Evolutionary conservation across 2,797 vertebrate genomes (phyloP).

Genomic region (Geotrypetes seraphini): DNA sequence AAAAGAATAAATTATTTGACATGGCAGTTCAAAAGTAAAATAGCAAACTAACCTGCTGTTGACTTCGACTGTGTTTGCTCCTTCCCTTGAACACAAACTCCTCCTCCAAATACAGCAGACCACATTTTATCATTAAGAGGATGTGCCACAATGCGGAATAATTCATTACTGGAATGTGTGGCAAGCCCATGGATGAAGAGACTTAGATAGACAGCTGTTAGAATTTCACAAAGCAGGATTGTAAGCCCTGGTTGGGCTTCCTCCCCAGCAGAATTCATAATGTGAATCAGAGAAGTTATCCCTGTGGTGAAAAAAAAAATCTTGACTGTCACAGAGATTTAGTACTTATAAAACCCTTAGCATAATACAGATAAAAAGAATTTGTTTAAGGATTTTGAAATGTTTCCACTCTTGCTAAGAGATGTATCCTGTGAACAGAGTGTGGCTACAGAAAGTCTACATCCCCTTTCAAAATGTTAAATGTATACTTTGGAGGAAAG

Average conservation of each 20-base stretch:
- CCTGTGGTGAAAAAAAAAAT: constrained; percentile 50
- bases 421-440: no score
- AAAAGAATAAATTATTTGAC: no score
- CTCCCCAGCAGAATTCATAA: constrained; percentile 80
- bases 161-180: constrained; percentile 86
- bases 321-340: background rate
- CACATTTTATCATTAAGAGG: constrained; percentile 87
- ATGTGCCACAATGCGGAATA: constrained; percentile 84
- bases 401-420: no score
- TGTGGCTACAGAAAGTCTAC: no score
- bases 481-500: no score
- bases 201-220: constrained; percentile 88
- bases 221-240: constrained; percentile 86
- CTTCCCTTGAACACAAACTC: constrained; percentile 55
- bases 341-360: no score
- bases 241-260: constrained; percentile 83
- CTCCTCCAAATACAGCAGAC: constrained; percentile 88
- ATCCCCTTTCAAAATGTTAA: no score
- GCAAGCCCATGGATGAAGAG: constrained; percentile 91
- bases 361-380: no score
- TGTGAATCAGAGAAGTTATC: constrained; percentile 65
- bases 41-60: constrained; percentile 61
- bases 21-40: no score
- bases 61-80: constrained; percentile 52
- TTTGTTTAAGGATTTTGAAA: no score